A percentile compares a stretch with the other conserved stretches of the same genome.
These are phyloP conservation scores for Cisticola juncidis DNA, from an alignment of 2,113 vertebrate species.

Conservation along the genomic window DNA sequence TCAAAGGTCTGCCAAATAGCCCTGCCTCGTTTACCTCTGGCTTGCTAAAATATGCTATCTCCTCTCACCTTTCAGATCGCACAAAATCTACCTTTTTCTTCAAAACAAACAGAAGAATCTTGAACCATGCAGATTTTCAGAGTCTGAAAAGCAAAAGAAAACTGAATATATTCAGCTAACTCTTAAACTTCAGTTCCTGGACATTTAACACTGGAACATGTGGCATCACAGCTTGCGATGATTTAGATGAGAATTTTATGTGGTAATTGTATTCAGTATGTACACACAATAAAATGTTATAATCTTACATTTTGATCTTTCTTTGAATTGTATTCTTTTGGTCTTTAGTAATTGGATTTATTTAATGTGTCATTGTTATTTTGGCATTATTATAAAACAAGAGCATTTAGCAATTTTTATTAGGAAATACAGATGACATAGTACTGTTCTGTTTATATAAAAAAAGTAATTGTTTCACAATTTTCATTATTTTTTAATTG, in stretches of 20 bases:
- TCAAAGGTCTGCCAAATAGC: neutral
- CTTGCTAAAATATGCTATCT: neutral
- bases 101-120: neutral
- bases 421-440: neutral
- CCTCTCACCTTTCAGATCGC: neutral
- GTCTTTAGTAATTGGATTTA: neutral
- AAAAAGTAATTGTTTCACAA: neutral
- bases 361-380: neutral
- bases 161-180: neutral
- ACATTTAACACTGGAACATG: neutral
- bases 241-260: neutral
- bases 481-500: neutral
- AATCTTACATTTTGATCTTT: neutral
- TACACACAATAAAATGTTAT: neutral
- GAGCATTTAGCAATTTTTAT: neutral
- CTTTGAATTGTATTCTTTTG: neutral
- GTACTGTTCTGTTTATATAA: neutral
- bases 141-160: neutral
- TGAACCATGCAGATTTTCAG: neutral
- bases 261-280: neutral
- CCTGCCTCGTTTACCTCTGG: neutral
- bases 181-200: neutral
- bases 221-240: neutral
- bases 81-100: neutral
- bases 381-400: neutral